These are phyloP conservation scores for Perccottus glenii DNA, from an alignment of 2,113 vertebrate genomes.

Conservation along the genomic window DNA sequence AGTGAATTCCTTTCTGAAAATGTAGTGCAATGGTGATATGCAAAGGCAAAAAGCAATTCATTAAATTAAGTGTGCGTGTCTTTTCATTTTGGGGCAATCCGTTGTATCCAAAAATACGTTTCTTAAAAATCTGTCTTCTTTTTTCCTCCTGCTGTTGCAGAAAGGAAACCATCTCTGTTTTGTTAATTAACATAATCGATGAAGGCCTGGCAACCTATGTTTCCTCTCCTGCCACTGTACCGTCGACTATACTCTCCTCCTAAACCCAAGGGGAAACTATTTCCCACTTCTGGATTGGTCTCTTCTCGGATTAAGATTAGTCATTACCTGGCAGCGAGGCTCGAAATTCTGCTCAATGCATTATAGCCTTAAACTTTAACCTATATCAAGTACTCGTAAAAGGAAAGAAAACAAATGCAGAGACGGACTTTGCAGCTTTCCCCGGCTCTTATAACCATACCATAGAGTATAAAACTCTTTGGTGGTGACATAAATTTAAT, in stretches of 20 bases:
- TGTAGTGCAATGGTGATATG: no score
- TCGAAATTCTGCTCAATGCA: slow-evolving; percentile 34
- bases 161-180: slow-evolving; percentile 43
- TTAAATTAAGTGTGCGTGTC: not conserved
- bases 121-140: slow-evolving; percentile 14
- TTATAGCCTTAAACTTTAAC: slow-evolving; percentile 59
- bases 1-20: no score
- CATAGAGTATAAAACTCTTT: not conserved
- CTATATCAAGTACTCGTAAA: slow-evolving; percentile 23
- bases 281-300: slow-evolving; percentile 37
- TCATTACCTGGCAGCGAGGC: slow-evolving; percentile 53
- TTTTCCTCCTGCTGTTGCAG: slow-evolving; percentile 40
- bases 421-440: slow-evolving; percentile 12
- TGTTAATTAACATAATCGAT: slow-evolving; percentile 63
- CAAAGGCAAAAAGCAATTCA: no score
- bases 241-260: not conserved
- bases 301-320: slow-evolving; percentile 53
- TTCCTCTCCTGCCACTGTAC: slow-evolving; percentile 16
- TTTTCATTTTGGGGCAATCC: slow-evolving; percentile 11
- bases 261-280: slow-evolving; percentile 27
- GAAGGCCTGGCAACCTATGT: slow-evolving; percentile 20
- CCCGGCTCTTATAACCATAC: slow-evolving; percentile 4
- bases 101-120: slow-evolving; percentile 2
- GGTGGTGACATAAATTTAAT: slow-evolving; percentile 3
- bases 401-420: slow-evolving; percentile 46